phyloP scores from a whole-genome alignment of 2,888 invertebrate genomes.

The Eupithecia vulgata region DNA sequence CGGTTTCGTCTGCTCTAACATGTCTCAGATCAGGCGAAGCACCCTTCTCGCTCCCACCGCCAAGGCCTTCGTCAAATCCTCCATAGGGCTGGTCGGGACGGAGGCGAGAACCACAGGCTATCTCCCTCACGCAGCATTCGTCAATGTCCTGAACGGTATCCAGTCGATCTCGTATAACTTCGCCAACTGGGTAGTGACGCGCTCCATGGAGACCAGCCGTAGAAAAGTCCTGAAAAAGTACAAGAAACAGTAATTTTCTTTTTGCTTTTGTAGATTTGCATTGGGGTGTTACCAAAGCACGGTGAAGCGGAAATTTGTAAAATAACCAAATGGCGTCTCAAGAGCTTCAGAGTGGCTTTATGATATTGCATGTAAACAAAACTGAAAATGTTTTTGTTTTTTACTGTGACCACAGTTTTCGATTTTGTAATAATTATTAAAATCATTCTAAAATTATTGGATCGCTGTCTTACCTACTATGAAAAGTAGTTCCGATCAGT shows the following conservation, averaged over 20 bases:
- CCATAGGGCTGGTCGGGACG: conserved; percentile 88
- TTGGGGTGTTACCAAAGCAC: conserved; percentile 3
- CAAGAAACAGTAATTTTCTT: conserved; percentile 69
- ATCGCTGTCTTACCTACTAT: not conserved
- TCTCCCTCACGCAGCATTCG: conserved; percentile 87
- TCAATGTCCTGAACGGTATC: conserved; percentile 76
- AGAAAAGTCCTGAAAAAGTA: conserved; percentile 83
- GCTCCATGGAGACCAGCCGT: conserved; percentile 87
- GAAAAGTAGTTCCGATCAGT: not conserved
- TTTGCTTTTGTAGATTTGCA: conserved; percentile 31
- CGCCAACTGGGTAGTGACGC: conserved; percentile 85
- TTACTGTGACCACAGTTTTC: not conserved
- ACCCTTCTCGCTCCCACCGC: conserved; percentile 91
- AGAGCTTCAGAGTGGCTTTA: not conserved
- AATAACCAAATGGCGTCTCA: not conserved
- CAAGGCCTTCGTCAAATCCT: conserved; percentile 87
- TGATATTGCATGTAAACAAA: not conserved
- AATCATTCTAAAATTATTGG: not conserved
- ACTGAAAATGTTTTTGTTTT: not conserved
- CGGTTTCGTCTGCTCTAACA: conserved; percentile 95
- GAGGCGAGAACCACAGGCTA: conserved; percentile 89
- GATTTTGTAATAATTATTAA: not conserved
- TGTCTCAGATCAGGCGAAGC: conserved; percentile 91
- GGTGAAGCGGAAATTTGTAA: not conserved
- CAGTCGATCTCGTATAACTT: conserved; percentile 80